Percentiles rank a stretch among this genome's conserved stretches.
Evolutionary conservation across 2,113 vertebrate species (phyloP).

Genomic region (Anas platyrhynchos): DNA sequence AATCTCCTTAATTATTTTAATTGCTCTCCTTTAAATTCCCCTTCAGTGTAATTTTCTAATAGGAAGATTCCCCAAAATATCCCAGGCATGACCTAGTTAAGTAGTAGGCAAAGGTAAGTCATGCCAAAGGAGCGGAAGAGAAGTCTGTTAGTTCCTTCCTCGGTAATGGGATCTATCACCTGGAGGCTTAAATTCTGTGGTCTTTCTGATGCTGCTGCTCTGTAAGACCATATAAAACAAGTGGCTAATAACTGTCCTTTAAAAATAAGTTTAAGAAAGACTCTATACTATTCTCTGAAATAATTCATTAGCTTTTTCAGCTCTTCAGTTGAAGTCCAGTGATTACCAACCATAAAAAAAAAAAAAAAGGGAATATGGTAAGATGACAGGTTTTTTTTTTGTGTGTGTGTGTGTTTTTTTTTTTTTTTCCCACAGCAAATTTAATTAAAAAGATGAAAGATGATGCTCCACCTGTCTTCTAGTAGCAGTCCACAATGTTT

Average conservation of each 20-base stretch:
- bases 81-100: constrained; percentile 49
- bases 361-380: neutral
- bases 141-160: neutral
- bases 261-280: neutral
- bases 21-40: constrained; percentile 51
- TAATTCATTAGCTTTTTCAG: neutral
- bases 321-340: neutral
- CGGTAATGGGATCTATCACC: neutral
- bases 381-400: neutral
- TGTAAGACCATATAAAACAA: neutral
- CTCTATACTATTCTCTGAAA: neutral
- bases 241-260: neutral
- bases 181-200: neutral
- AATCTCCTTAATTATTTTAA: constrained; percentile 70
- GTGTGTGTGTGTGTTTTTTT: neutral
- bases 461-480: neutral
- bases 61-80: constrained; percentile 58
- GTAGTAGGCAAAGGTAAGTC: neutral
- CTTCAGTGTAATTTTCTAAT: constrained; percentile 52
- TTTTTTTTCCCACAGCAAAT: neutral
- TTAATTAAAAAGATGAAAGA: constrained; percentile 11
- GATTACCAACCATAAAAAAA: neutral
- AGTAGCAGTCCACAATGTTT: neutral
- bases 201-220: neutral
- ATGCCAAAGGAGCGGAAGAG: constrained; percentile 17